phyloP scores from a whole-genome alignment of 2,797 vertebrate species.

The Dromococcyx pavoninus region DNA sequence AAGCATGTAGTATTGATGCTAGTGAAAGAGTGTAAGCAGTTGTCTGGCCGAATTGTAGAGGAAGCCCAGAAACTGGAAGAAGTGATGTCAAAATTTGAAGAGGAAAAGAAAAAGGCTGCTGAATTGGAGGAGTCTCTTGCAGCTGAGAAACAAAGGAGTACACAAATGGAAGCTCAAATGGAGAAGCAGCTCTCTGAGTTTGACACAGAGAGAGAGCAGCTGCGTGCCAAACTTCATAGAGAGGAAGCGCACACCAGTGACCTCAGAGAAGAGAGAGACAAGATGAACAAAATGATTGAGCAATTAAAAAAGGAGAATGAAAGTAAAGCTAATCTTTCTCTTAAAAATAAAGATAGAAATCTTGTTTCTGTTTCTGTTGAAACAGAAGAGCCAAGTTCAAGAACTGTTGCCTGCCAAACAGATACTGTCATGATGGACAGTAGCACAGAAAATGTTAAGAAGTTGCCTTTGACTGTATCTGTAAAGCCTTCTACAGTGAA shows the following conservation, averaged over 20 bases:
- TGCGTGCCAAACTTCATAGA: constrained; percentile 88
- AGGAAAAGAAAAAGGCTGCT: constrained; percentile 83
- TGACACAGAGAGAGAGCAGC: constrained; percentile 92
- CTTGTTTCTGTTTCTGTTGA: constrained; percentile 83
- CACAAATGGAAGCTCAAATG: constrained; percentile 96
- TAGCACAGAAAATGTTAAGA: constrained; percentile 81
- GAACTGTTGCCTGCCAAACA: constrained; percentile 88
- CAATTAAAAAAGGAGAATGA: constrained; percentile 87
- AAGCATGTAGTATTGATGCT: constrained; percentile 96
- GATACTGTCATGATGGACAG: constrained; percentile 77
- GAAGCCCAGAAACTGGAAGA: constrained; percentile 93
- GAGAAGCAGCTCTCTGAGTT: constrained; percentile 96
- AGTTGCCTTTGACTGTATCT: constrained; percentile 83
- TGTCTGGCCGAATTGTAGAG: constrained; percentile 90
- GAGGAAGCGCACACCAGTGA: constrained; percentile 84
- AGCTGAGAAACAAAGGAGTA: constrained; percentile 83
- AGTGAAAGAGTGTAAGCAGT: constrained; percentile 95
- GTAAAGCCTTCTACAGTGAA: constrained; percentile 84
- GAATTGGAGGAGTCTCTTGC: constrained; percentile 87
- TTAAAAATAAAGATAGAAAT: constrained; percentile 76
- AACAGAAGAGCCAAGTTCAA: constrained; percentile 81
- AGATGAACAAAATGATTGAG: constrained; percentile 89
- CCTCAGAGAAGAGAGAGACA: constrained; percentile 86
- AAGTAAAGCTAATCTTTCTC: constrained; percentile 73
- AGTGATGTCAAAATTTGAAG: constrained; percentile 85